Evolutionary conservation across 2,113 vertebrate genomes (phyloP).

Genomic region (Fukomys damarensis): DNA sequence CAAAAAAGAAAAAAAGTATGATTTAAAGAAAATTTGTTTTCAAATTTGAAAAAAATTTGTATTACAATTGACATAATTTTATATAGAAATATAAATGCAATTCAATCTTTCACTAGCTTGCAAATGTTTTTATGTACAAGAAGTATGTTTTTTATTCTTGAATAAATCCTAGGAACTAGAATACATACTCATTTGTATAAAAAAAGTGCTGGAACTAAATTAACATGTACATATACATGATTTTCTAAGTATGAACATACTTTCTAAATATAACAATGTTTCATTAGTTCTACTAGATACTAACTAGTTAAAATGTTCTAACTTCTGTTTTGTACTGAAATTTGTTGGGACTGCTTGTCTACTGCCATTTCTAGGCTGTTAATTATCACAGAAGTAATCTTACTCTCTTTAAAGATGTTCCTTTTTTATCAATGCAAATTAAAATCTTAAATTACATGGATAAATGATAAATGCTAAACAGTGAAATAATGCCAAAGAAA

Average conservation of each 20-base stretch:
- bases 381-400: conserved; percentile 2
- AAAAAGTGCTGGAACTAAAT: not conserved
- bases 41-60: no score
- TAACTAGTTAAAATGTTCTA: not conserved
- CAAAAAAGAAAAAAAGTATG: conserved; percentile 49
- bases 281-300: not conserved
- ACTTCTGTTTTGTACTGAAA: not conserved
- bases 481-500: conserved; percentile 47
- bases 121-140: not conserved
- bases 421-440: conserved; percentile 41
- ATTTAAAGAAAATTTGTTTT: conserved; percentile 75
- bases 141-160: not conserved
- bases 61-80: not conserved
- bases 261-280: conserved; percentile 2
- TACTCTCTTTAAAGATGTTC: conserved; percentile 19
- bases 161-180: not conserved
- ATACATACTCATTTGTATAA: no score
- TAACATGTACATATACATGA: not conserved
- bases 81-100: not conserved
- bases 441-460: conserved; percentile 41
- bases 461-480: conserved; percentile 51
- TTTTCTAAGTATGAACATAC: conserved; percentile 15
- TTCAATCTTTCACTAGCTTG: not conserved
- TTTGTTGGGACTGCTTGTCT: not conserved
- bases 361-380: conserved; percentile 14